Percentiles rank a stretch among this genome's conserved stretches.
phyloP scores from a whole-genome alignment of 2,888 invertebrate species.

The Trisateles emortualis region DNA sequence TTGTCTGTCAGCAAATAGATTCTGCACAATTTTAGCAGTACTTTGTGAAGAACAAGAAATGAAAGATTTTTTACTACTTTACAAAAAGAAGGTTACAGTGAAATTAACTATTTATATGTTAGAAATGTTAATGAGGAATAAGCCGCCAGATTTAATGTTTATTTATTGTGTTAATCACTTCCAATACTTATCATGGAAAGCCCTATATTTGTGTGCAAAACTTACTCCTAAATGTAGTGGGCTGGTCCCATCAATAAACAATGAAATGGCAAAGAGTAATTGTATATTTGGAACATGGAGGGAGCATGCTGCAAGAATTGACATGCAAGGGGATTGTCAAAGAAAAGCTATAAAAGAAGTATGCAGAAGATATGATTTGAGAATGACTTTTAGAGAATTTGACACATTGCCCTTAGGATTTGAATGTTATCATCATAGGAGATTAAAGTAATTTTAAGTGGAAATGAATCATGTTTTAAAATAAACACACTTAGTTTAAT shows the following conservation, averaged over 20 bases:
- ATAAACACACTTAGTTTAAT: no score
- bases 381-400: conserved; percentile 65
- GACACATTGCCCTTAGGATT: conserved; percentile 66
- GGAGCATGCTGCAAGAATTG: conserved; percentile 71
- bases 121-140: conserved; percentile 65
- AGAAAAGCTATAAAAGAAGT: conserved; percentile 63
- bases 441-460: conserved; percentile 40
- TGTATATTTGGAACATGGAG: conserved; percentile 80
- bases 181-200: conserved; percentile 75
- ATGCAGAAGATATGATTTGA: conserved; percentile 70
- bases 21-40: conserved; percentile 77
- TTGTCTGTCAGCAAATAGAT: conserved; percentile 81
- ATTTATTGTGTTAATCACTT: conserved; percentile 81
- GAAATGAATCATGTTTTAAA: neutral
- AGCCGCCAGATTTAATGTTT: conserved; percentile 62
- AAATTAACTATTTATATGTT: conserved; percentile 74
- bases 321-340: conserved; percentile 57
- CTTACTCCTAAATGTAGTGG: conserved; percentile 71
- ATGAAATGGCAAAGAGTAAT: conserved; percentile 72
- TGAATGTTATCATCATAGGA: conserved; percentile 68
- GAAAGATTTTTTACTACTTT: conserved; percentile 62
- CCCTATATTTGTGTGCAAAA: conserved; percentile 73
- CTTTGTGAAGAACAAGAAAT: conserved; percentile 68
- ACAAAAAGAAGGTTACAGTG: conserved; percentile 76
- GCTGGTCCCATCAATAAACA: conserved; percentile 65